Percentiles rank a stretch among this genome's conserved stretches.
phyloP scores from a whole-genome alignment of 2,888 invertebrate genomes.

The Chrysopilus asiliformis region DNA sequence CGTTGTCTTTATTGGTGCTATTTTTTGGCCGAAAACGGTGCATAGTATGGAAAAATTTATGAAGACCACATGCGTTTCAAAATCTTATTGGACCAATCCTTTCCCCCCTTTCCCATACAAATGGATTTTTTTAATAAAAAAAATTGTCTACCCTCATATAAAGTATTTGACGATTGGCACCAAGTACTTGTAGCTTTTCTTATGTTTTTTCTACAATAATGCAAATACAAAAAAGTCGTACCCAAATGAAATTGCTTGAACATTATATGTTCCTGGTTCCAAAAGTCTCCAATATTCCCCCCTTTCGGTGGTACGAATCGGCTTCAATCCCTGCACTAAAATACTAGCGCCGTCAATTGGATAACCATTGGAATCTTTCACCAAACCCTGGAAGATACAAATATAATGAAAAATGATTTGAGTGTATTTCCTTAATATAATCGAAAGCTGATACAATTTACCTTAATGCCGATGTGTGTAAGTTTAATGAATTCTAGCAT shows the following conservation, averaged over 20 bases:
- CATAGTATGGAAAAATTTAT: no score
- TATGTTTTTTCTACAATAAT: no score
- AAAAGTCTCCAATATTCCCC: constrained; percentile 95
- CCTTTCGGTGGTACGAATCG: constrained; percentile 57
- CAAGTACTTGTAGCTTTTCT: no score
- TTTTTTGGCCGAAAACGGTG: no score
- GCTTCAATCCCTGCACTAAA: constrained; percentile 65
- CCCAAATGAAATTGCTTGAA: constrained; percentile 62
- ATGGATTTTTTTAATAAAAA: no score
- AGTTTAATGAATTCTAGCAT: constrained; percentile 75
- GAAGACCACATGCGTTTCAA: no score
- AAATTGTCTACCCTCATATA: no score
- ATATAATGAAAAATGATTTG: constrained; percentile 1
- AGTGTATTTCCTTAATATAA: neutral
- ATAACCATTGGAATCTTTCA: constrained; percentile 32
- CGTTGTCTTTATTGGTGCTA: no score
- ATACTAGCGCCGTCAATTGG: constrained; percentile 54
- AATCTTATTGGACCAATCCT: no score
- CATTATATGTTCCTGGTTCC: constrained; percentile 70
- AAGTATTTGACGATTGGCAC: no score
- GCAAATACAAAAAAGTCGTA: no score
- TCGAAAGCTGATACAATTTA: constrained; percentile 3
- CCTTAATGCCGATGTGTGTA: constrained; percentile 56
- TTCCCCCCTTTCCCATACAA: no score
- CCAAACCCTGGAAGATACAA: constrained; percentile 22